Base-by-base conservation (phyloP, 37 sponge, comb jelly and placozoan species). In the Haliclona indistincta region DNA sequence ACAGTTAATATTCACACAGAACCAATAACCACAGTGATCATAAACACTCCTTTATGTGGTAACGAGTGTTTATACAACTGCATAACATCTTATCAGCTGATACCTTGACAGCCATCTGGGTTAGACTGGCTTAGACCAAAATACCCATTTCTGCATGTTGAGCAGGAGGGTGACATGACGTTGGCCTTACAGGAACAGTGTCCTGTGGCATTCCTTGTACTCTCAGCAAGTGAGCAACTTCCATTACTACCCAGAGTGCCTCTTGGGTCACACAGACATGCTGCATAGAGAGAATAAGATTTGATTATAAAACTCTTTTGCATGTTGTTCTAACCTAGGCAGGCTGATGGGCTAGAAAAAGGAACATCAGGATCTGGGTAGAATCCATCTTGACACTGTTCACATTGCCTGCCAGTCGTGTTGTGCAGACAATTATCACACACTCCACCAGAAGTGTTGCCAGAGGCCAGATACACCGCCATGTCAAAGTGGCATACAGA, bases 351-450 rank as follows among this genome's bases (percentile, higher is more conserved):
- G 45, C 68, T 56, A 8, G 73, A 64, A 41, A 58, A 37, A 10
- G 71, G 56, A 19, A 72, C 38, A 29, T 22, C 56, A 7, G 88
- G 82, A 45, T 81, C 54, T 3, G 76, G 82, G 74, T 71, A 77
- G 78, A n/a, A n/a, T n/a, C n/a, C n/a, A n/a, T n/a, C n/a, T n/a
- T n/a, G n/a, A n/a, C 82, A 82, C 60, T 10, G 3, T 29, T 82
- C 82, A 35, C 82, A 82, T 43, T 82, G 29, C 56, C 51, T 55
- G 32, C 82, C 82, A 34, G 6, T 60, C 32, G 82, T 82, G 58
- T 82, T 82, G 33, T 72, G 60, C n/a, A n/a, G 44, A 49, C 86
- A 86, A 3, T 64, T 64, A 17, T 72, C 75, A 74, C 86, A 86
- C 2, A 86, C 80, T 43, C 86, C 86, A 0, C 86, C 86, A 67